Percentiles rank a stretch among this genome's conserved stretches.
phyloP scores from a whole-genome alignment of 2,797 vertebrate genomes.

The Chloroceryle amazona region DNA sequence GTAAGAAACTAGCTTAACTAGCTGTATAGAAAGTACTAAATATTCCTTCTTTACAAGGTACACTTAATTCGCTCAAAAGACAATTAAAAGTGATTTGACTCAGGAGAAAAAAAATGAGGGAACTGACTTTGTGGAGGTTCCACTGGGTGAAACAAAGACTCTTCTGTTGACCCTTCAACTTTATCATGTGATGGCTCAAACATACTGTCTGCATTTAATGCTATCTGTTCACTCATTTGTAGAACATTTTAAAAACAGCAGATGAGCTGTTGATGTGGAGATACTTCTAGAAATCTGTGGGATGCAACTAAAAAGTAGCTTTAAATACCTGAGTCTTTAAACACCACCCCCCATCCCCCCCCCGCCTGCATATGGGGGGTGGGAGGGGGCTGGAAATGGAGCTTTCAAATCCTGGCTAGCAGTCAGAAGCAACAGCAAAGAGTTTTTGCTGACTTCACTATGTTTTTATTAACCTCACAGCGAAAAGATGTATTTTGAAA shows the following conservation, averaged over 20 bases:
- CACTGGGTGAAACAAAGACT: neutral
- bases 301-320: neutral
- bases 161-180: neutral
- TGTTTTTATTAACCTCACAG: neutral
- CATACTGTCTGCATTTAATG: neutral
- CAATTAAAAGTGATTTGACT: neutral
- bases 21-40: neutral
- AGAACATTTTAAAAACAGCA: neutral
- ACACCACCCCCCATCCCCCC: neutral
- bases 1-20: neutral
- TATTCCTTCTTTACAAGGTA: neutral
- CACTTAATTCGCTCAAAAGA: neutral
- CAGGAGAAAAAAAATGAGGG: neutral
- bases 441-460: neutral
- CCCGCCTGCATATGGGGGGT: neutral
- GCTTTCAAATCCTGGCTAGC: neutral
- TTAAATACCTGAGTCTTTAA: neutral
- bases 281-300: neutral
- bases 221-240: neutral
- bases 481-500: neutral
- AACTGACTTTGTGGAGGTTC: neutral
- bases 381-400: neutral
- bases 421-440: neutral
- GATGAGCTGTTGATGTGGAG: neutral
- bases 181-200: neutral